Evolutionary conservation across 2,113 vertebrate species (phyloP), one percentile per base, ranked within the genome.

Genomic region (Thunnus thynnus): DNA sequence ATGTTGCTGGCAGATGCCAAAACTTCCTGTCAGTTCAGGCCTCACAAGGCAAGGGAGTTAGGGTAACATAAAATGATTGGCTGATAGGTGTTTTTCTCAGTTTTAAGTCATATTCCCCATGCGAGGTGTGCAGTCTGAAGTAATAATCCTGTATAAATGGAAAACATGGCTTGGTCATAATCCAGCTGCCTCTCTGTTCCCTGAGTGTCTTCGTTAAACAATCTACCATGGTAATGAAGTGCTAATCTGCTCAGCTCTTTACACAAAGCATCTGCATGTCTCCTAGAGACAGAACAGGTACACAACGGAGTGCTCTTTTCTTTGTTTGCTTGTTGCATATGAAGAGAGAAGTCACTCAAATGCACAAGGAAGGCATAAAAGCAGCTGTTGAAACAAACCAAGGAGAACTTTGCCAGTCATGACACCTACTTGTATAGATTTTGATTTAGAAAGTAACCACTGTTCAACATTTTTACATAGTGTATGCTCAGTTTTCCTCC

Each of bases 101-200:
- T 90, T 90, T 90, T 89, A 88, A 91, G 76, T 92, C 86, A 81
- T 88, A 89, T 92, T 93, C 91, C 89, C 90, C 62, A 16, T 65
- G 81, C 20, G 73, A 90, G 76, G 80, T 87, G 73, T 89, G 89
- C 88, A 86, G 78, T 78, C 87, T 88, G 70, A 90, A 89, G 87
- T 88, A 85, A 90, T 94, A 92, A 92, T 92, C 91, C 91, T 87
- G 81, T 80, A 84, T 89, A 92, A 92, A 93, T 94, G 89, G 83
- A 91, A 92, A 92, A 89, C 92, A 92, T 89, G 89, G 79, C 84
- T 88, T 85, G 88, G 87, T 86, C 83, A 85, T 93, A 93, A 94
- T 94, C 92, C 90, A 92, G 87, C 87, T 91, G 89, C 86, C 86
- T 91, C 85, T 89, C 84, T 66, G 67, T 89, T 92, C 86, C 89